phyloP scores from a whole-genome alignment of 2,797 vertebrate species.

The Poeciliopsis infans region DNA sequence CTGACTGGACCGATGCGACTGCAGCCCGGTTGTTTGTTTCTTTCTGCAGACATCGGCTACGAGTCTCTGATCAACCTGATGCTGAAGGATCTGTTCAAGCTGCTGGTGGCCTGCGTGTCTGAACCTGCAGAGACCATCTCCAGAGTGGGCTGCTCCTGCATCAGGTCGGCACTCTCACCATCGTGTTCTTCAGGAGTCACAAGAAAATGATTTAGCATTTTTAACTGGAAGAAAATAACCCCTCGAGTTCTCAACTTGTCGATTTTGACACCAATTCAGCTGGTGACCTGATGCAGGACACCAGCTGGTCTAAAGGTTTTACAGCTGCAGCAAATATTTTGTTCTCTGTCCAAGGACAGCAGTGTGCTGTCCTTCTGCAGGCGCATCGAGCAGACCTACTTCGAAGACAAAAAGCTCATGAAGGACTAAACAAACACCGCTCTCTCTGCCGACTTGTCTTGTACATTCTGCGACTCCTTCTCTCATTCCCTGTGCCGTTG shows the following conservation, averaged over 20 bases:
- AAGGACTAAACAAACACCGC: constrained; percentile 13
- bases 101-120: constrained; percentile 93
- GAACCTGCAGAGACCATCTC: constrained; percentile 97
- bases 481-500: constrained; percentile 58
- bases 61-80: constrained; percentile 94
- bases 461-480: constrained; percentile 39
- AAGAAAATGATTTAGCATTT: neutral
- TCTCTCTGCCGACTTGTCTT: constrained; percentile 10
- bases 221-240: neutral
- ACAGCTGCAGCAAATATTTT: neutral
- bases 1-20: constrained; percentile 8
- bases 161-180: constrained; percentile 83
- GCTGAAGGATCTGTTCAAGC: constrained; percentile 95
- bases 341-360: no score
- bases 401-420: constrained; percentile 82
- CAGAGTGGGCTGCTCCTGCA: constrained; percentile 97
- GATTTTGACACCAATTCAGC: neutral
- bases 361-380: constrained; percentile 93
- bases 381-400: constrained; percentile 94
- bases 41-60: constrained; percentile 88
- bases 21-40: neutral
- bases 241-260: neutral
- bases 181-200: neutral
- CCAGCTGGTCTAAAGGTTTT: neutral
- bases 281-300: neutral